Conservation (phyloP, 2,113 vertebrate species). For the Chloebia gouldiae region DNA sequence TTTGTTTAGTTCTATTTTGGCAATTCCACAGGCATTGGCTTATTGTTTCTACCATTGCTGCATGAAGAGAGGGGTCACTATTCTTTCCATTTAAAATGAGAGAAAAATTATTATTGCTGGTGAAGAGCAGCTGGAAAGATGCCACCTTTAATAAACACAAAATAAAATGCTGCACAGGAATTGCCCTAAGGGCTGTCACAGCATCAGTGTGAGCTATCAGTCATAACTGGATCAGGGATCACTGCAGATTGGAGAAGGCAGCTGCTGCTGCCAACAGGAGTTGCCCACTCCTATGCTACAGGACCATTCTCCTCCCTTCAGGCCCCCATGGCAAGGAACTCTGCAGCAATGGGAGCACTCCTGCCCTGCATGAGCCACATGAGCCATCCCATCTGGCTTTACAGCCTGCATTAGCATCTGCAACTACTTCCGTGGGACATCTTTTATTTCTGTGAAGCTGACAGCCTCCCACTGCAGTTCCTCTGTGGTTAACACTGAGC, state of each 20-base stretch:
- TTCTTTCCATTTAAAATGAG: not conserved
- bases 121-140: constrained; percentile 15
- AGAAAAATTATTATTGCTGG: not conserved
- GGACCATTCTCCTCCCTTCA: not conserved
- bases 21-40: not conserved
- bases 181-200: constrained; percentile 22
- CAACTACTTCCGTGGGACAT: not conserved
- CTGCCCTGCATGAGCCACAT: not conserved
- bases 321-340: not conserved
- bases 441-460: not conserved
- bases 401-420: not conserved
- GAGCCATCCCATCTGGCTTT: not conserved
- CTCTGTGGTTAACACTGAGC: not conserved
- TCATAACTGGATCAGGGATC: not conserved
- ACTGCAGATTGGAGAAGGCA: not conserved
- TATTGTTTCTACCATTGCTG: not conserved
- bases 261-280: not conserved
- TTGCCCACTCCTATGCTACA: not conserved
- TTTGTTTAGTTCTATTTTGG: not conserved
- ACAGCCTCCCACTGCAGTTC: not conserved
- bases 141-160: constrained; percentile 11
- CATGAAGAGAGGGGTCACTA: not conserved
- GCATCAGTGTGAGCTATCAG: not conserved
- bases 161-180: constrained; percentile 10
- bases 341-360: not conserved